These are phyloP conservation scores for Heliconius sara DNA, from an alignment of 2,888 invertebrate species.

Conservation along the genomic window DNA sequence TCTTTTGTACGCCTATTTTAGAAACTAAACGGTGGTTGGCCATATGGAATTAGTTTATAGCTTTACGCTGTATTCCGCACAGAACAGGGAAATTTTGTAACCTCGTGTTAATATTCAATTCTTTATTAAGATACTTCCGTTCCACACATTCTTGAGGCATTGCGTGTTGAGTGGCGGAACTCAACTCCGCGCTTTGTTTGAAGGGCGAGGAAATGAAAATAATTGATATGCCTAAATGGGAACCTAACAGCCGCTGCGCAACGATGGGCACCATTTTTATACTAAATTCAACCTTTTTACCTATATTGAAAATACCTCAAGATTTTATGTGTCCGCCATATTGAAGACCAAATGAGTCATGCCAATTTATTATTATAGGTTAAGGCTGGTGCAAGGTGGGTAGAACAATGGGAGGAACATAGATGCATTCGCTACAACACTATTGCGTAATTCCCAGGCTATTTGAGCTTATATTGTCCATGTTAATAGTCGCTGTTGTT, in stretches of 20 bases:
- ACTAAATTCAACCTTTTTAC: not conserved
- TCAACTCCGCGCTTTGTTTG: not conserved
- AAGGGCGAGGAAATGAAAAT: too few species aligned
- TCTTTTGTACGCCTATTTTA: not conserved
- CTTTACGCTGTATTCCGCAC: not conserved
- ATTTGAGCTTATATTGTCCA: conserved; percentile 10
- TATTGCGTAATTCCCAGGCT: conserved; percentile 21
- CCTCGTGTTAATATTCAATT: not conserved
- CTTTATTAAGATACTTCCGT: not conserved
- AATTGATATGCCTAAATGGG: too few species aligned
- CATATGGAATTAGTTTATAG: not conserved
- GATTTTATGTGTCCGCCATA: not conserved
- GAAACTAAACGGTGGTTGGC: too few species aligned
- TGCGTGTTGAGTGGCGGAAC: not conserved
- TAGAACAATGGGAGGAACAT: conserved; percentile 13
- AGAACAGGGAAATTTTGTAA: not conserved
- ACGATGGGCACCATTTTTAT: not conserved
- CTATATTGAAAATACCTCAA: too few species aligned
- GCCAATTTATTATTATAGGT: conserved; percentile 20
- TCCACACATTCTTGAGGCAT: not conserved
- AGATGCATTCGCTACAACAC: conserved; percentile 4
- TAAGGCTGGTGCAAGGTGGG: conserved; percentile 23
- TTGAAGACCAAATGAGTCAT: conserved; percentile 6
- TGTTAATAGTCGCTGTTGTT: conserved; percentile 3
- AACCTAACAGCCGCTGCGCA: not conserved